These are phyloP conservation scores for Amia ocellicauda DNA, from an alignment of 2,113 vertebrate species.

Conservation along the genomic window DNA sequence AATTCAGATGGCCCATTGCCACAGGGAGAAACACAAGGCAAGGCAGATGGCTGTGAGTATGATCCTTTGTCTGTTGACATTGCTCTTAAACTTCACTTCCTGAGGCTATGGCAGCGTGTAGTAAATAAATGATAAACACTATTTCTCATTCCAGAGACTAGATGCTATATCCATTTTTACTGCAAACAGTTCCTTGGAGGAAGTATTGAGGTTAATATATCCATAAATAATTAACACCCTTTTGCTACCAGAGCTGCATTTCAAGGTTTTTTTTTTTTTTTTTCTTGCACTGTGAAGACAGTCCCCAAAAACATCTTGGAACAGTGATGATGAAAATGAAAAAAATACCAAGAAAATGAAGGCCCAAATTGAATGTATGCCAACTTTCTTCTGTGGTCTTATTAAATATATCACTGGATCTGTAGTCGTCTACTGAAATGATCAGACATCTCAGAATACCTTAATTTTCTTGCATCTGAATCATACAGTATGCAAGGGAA, in stretches of 20 bases:
- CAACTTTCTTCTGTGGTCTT: not conserved
- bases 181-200: constrained; percentile 41
- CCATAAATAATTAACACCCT: constrained; percentile 60
- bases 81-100: constrained; percentile 69
- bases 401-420: not conserved
- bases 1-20: constrained; percentile 54
- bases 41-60: constrained; percentile 59
- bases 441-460: too few relatives aligned
- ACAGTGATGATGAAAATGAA: too few relatives aligned
- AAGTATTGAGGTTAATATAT: constrained; percentile 59
- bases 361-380: not conserved
- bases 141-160: constrained; percentile 37
- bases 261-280: too few relatives aligned
- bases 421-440: constrained; percentile 12
- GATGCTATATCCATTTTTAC: constrained; percentile 31
- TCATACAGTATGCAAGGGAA: not conserved
- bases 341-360: too few relatives aligned
- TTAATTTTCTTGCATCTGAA: constrained; percentile 13
- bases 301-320: not conserved
- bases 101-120: constrained; percentile 50
- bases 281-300: constrained; percentile 1
- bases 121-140: constrained; percentile 78
- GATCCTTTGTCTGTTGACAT: constrained; percentile 80
- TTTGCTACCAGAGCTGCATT: constrained; percentile 28
- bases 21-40: constrained; percentile 63